These are phyloP conservation scores for Melanotaenia pygmaea DNA, from an alignment of 2,797 vertebrate genomes.

Conservation along the genomic window DNA sequence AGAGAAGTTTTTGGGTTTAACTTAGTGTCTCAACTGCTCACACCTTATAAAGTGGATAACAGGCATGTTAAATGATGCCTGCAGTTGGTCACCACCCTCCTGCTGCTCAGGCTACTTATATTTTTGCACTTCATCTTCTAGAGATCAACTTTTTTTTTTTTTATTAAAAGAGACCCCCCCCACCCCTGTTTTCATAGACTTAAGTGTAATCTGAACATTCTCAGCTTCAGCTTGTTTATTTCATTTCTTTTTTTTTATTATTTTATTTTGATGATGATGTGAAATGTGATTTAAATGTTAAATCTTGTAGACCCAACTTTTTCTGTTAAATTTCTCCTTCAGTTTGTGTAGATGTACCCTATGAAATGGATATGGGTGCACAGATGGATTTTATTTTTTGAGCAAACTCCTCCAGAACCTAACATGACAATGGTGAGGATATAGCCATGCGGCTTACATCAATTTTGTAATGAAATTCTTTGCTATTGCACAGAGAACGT, in stretches of 20 bases:
- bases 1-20: background rate
- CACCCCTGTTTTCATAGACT: background rate
- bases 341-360: background rate
- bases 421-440: background rate
- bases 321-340: background rate
- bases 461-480: background rate
- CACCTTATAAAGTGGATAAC: background rate
- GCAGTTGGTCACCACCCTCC: background rate
- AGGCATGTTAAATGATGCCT: background rate
- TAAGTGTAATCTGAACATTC: background rate
- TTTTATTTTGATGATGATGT: background rate
- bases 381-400: background rate
- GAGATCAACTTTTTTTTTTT: background rate
- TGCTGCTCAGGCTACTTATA: background rate
- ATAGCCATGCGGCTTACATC: conserved; percentile 8
- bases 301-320: background rate
- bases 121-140: background rate
- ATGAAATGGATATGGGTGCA: background rate
- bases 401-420: background rate
- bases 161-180: background rate
- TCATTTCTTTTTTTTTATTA: background rate
- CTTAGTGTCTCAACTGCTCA: background rate
- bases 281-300: conserved; percentile 5
- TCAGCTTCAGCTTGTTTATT: background rate
- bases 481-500: conserved; percentile 7